Evolutionary conservation across 1,140 invertebrate genomes (phyloP).

Genomic region (Marisa cornuarietis): DNA sequence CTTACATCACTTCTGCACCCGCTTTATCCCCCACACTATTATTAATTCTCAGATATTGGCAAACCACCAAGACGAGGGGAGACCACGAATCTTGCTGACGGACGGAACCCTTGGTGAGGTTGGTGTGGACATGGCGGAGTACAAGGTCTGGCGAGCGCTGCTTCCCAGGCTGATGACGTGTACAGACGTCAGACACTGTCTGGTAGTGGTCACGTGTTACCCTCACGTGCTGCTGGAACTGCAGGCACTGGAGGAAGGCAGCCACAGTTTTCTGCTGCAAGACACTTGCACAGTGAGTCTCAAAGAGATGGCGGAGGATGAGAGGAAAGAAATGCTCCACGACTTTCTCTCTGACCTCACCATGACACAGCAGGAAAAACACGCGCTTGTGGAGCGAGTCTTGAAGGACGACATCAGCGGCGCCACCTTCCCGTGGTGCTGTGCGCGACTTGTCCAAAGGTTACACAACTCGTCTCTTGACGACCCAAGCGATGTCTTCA

Average conservation of each 20-base stretch:
- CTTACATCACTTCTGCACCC: neutral
- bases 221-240: slow-evolving; percentile 19
- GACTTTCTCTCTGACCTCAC: neutral
- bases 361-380: neutral
- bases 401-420: too few species aligned
- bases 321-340: neutral
- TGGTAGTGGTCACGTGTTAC: slow-evolving; percentile 13
- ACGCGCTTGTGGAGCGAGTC: too few species aligned
- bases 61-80: neutral
- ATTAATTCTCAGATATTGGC: neutral
- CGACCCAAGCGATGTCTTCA: neutral
- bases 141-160: neutral
- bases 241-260: neutral
- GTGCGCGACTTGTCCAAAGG: too few species aligned
- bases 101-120: slow-evolving; percentile 15
- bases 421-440: too few species aligned
- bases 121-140: neutral
- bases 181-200: neutral
- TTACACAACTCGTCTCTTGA: too few species aligned
- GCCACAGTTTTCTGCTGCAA: slow-evolving; percentile 1
- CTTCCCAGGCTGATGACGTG: neutral
- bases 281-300: neutral
- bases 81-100: neutral
- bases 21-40: neutral
- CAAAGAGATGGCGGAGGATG: neutral